These are phyloP conservation scores for Nasonia oneida DNA, from an alignment of 2,888 invertebrate genomes.

Conservation along the genomic window DNA sequence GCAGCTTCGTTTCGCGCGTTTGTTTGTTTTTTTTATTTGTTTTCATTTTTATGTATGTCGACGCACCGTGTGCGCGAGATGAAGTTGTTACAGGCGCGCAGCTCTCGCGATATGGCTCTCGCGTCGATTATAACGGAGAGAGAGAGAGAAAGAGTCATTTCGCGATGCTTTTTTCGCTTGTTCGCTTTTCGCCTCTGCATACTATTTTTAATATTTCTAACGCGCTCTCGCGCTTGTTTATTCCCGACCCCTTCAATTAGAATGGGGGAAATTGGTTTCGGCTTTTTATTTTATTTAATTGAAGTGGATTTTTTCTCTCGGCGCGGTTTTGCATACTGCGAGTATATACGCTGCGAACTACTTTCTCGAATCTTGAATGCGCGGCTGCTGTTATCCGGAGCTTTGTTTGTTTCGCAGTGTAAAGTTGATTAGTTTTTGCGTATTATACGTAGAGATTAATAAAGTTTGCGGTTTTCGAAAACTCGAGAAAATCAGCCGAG, in stretches of 20 bases:
- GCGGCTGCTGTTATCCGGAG: too few species aligned
- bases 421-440: too few species aligned
- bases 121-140: slow-evolving; percentile 31
- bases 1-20: not conserved
- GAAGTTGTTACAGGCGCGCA: slow-evolving; percentile 45
- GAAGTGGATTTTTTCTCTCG: slow-evolving; percentile 22
- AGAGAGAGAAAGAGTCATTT: slow-evolving; percentile 10
- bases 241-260: slow-evolving; percentile 40
- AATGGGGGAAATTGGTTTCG: slow-evolving; percentile 54
- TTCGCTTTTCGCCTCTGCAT: not conserved
- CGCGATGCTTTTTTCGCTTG: slow-evolving; percentile 2
- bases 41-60: slow-evolving; percentile 37
- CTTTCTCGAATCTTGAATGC: not conserved
- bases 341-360: not conserved
- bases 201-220: slow-evolving; percentile 33
- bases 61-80: slow-evolving; percentile 33
- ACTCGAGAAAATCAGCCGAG: not conserved
- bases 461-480: not conserved
- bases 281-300: slow-evolving; percentile 50
- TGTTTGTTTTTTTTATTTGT: not conserved
- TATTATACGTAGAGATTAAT: not conserved
- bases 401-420: too few species aligned
- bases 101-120: not conserved
- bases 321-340: not conserved
- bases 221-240: slow-evolving; percentile 40